A percentile compares a stretch with the other conserved stretches of the same genome.
Conservation (phyloP, 2,888 invertebrate species). For the Onthophagus sagittarius region DNA sequence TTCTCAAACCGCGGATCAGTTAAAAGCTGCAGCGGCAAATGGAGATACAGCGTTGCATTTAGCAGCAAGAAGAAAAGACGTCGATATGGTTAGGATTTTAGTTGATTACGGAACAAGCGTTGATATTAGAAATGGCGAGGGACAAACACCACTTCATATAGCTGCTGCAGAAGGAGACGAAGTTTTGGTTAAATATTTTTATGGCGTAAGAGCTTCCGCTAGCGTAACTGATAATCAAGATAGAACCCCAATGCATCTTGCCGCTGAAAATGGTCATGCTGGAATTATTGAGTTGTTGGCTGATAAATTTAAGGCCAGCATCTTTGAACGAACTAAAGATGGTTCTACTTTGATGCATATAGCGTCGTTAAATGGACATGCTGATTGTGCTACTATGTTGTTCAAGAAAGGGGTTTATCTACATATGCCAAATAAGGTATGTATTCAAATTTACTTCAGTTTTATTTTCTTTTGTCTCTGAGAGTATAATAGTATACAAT, state of each 20-base stretch:
- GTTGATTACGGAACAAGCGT: constrained; percentile 90
- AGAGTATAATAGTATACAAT: too few species aligned
- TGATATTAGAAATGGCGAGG: constrained; percentile 90
- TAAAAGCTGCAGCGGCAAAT: constrained; percentile 76
- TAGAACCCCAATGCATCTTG: constrained; percentile 94
- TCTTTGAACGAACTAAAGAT: constrained; percentile 94
- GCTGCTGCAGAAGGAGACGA: constrained; percentile 96
- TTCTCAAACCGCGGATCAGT: constrained; percentile 82
- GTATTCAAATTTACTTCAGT: too few species aligned
- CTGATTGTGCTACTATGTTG: constrained; percentile 97
- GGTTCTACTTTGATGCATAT: constrained; percentile 99
- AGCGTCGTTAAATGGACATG: constrained; percentile 94
- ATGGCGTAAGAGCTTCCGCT: constrained; percentile 90
- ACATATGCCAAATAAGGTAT: constrained; percentile 97
- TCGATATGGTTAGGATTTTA: constrained; percentile 88
- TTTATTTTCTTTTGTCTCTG: too few species aligned
- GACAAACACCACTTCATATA: constrained; percentile 92
- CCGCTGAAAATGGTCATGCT: constrained; percentile 96
- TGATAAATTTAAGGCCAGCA: constrained; percentile 97
- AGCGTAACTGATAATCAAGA: constrained; percentile 95
- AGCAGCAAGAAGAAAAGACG: constrained; percentile 87
- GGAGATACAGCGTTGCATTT: constrained; percentile 95
- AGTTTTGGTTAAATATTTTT: constrained; percentile 89
- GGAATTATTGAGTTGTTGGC: constrained; percentile 91
- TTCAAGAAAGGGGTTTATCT: constrained; percentile 98